Evolutionary conservation across 23 tunicate genomes (phyloP), one percentile per base, ranked within the genome.

Genomic region (Botrylloides violaceus): DNA sequence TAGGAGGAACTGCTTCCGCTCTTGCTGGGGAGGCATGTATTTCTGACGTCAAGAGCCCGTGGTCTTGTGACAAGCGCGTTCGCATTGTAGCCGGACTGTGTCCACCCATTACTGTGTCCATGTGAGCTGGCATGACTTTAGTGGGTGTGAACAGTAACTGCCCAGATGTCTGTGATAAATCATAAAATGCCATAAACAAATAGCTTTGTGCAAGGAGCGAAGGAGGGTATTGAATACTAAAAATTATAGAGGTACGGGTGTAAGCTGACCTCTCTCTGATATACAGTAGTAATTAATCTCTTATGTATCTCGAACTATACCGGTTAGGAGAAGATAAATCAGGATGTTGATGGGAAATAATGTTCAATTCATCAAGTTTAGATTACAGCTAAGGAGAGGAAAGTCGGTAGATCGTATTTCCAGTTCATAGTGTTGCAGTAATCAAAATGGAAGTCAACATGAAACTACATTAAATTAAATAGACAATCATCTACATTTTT

Each of bases 401-500:
- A 9, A 43, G 15, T 43, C 53, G 15, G 9, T 43, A 43, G 9
- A 43, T 43, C 53, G 15, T 43, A 43, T 15, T 7, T 43, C 53
- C 53, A 15, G n/a, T n/a, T n/a, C 53, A 9, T 9, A 15, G 12
- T 43, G 53, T 15, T 15, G 53, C 53, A 43, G 15, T 7, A 43
- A 43, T 15, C 12, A 15, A 43, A 43, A 7, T 15, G 53, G 15
- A 43, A 43, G 15, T 9, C 9, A 43, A 15, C 15, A 15, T 43
- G 53, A 43, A 43, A 43, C 53, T 15, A 43, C 53, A 43, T 9
- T 9, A 43, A 43, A 43, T 43, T 9, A 15, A 43, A 43, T 43
- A 7, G 53, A 43, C n/a, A n/a, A n/a, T 7, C 15, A 43, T 43
- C 53, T 68, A 32, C 74, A 43, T 68, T 39, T 37, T 68, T 68